phyloP scores from a whole-genome alignment of 2,113 vertebrate species.

The Cololabis saira region DNA sequence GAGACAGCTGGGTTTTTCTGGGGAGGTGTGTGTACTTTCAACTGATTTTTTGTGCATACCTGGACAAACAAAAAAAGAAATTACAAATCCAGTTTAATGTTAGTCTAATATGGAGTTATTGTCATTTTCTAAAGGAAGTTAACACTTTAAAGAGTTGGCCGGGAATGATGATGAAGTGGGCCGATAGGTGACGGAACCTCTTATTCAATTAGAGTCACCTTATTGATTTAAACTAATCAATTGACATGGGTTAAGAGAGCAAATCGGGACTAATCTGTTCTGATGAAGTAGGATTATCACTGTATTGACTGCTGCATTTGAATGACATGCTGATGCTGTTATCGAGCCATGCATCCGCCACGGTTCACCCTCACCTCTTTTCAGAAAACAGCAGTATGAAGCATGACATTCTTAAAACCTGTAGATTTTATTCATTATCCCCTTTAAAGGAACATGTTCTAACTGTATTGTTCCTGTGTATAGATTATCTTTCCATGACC shows the following conservation, averaged over 20 bases:
- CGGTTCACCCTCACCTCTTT: too few species aligned
- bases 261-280: slow-evolving; percentile 64
- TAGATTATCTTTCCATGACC: slow-evolving; percentile 45
- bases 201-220: slow-evolving; percentile 65
- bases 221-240: slow-evolving; percentile 72
- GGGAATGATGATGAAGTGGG: slow-evolving; percentile 1
- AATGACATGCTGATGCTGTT: slow-evolving; percentile 56
- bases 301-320: slow-evolving; percentile 51
- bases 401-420: too few species aligned
- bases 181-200: slow-evolving; percentile 21
- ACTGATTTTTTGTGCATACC: slow-evolving; percentile 99
- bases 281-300: slow-evolving; percentile 77
- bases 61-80: slow-evolving; percentile 78
- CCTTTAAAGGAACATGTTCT: too few species aligned
- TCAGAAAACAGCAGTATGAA: too few species aligned
- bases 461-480: too few species aligned
- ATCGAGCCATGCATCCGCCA: slow-evolving; percentile 30
- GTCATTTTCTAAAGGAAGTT: not conserved
- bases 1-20: slow-evolving; percentile 84
- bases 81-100: not conserved
- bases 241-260: slow-evolving; percentile 58
- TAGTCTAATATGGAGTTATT: not conserved
- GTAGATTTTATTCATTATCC: too few species aligned
- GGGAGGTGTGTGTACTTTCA: slow-evolving; percentile 84
- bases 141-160: not conserved